phyloP scores from a whole-genome alignment of 2,797 vertebrate species.

The Pogonophryne albipinna region DNA sequence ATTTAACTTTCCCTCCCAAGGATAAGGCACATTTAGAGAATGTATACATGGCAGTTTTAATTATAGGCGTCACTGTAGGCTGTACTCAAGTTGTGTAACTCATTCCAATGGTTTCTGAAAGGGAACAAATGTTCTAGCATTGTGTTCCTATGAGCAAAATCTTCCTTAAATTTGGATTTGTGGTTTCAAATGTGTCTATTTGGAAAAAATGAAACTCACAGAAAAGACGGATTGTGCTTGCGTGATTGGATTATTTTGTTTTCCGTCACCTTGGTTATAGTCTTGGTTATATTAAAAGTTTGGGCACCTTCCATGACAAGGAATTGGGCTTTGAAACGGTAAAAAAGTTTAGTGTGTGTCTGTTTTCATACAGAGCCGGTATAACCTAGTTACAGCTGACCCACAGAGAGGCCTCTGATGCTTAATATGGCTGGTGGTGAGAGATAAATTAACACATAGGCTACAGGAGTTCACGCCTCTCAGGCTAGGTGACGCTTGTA shows the following conservation, averaged over 20 bases:
- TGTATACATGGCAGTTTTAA: slow-evolving; percentile 49
- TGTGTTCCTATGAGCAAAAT: slow-evolving; percentile 22
- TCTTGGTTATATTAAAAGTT: slow-evolving; percentile 4
- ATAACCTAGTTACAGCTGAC: slow-evolving; percentile 34
- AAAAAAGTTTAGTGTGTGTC: neutral
- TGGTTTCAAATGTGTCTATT: neutral
- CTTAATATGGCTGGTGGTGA: slow-evolving; percentile 60
- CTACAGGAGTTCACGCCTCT: slow-evolving; percentile 72
- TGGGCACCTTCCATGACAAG: neutral
- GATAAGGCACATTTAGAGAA: slow-evolving; percentile 23
- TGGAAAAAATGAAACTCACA: slow-evolving; percentile 25
- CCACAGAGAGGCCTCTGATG: slow-evolving; percentile 42
- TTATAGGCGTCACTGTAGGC: slow-evolving; percentile 39
- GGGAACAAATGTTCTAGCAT: slow-evolving; percentile 4
- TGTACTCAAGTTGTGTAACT: slow-evolving; percentile 16
- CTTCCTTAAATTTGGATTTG: slow-evolving; percentile 14
- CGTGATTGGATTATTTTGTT: neutral
- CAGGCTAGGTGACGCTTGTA: slow-evolving; percentile 57
- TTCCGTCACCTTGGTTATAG: neutral
- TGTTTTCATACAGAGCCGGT: slow-evolving; percentile 32
- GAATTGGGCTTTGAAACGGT: neutral
- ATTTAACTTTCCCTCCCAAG: slow-evolving; percentile 26
- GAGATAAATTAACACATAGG: slow-evolving; percentile 69
- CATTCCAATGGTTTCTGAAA: slow-evolving; percentile 28
- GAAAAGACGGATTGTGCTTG: slow-evolving; percentile 4